Conservation (phyloP, 2,113 vertebrate species). For the Plotosus lineatus region DNA sequence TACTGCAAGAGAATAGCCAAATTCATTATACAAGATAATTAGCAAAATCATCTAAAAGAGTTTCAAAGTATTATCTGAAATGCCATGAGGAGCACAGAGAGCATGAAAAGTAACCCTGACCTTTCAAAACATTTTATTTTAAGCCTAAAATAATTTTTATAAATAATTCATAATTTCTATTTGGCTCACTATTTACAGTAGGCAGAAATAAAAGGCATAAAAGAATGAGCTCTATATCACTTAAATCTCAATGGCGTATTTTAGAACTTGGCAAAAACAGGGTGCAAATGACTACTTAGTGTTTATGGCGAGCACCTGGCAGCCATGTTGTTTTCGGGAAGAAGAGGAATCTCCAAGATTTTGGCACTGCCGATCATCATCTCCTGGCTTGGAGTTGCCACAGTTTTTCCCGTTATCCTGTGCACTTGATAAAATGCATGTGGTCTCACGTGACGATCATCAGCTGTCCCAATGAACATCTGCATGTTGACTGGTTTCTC, state of each 20-base stretch:
- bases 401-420: conserved; percentile 93
- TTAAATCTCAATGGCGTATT: background rate
- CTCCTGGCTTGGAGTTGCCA: conserved; percentile 90
- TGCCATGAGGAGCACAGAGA: background rate
- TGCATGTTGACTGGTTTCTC: conserved; percentile 86
- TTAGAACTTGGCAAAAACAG: background rate
- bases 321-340: conserved; percentile 90
- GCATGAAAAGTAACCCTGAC: background rate
- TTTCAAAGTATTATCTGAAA: background rate
- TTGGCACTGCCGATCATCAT: conserved; percentile 81
- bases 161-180: conserved; percentile 5
- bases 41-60: background rate
- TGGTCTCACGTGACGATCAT: conserved; percentile 86
- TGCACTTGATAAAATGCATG: conserved; percentile 97
- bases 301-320: conserved; percentile 77
- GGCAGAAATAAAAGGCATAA: conserved; percentile 19
- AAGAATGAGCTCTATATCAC: conserved; percentile 9
- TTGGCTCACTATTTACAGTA: conserved; percentile 15
- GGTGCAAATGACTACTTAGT: conserved; percentile 36
- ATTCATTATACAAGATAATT: background rate
- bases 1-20: conserved; percentile 69
- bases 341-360: conserved; percentile 91
- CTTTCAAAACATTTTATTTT: background rate
- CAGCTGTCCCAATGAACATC: conserved; percentile 94
- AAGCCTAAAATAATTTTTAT: background rate